Evolutionary conservation across 2,888 invertebrate species (phyloP), one percentile per base, ranked within the genome.

Genomic region (Drosophila rubida): DNA sequence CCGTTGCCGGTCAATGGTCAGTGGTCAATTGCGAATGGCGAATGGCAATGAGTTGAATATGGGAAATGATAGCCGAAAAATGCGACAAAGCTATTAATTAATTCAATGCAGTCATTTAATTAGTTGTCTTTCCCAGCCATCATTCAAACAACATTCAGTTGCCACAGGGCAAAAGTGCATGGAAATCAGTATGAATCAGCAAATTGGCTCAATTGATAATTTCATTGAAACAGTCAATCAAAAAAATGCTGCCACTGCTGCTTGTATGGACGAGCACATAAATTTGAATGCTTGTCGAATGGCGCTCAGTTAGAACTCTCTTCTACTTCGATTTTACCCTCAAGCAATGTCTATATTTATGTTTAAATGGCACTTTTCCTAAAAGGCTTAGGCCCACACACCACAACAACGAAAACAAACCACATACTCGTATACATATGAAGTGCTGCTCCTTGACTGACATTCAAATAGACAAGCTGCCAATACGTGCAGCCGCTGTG

Each of bases 321-420:
- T 27, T 4, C 11, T 5, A 9, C 19, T 72, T 57, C 30, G 42
- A 53, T 53, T 59, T 71, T 72, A 50, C 66, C 59, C 62, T 62
- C 42, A 11, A 13, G 75, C 77, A 80, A 80, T 86, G 83, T 84
- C 83, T 86, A 77, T 84, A 81, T 84, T 85, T 85, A 87, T 81
- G 87, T 84, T 87, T 84, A 85, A 85, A 84, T 84, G 87, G 75
- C 84, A 80, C 87, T 86, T 83, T 86, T 78, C 83, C 83, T 81
- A 83, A 84, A 83, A 84, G 80, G 79, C 80, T 77, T 69, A 69
- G 75, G 63, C 61, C 67, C 62, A 76, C 57, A 74, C 69, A 75
- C 23, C 53, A 64, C 61, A 64, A 49, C 55, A n/a, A 50, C 41
- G n/a, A n/a, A n/a, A 32, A 45, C 45, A 63, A 23, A 23, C 22